Conservation (phyloP, 2,888 invertebrate genomes). For the Meganola albula region DNA sequence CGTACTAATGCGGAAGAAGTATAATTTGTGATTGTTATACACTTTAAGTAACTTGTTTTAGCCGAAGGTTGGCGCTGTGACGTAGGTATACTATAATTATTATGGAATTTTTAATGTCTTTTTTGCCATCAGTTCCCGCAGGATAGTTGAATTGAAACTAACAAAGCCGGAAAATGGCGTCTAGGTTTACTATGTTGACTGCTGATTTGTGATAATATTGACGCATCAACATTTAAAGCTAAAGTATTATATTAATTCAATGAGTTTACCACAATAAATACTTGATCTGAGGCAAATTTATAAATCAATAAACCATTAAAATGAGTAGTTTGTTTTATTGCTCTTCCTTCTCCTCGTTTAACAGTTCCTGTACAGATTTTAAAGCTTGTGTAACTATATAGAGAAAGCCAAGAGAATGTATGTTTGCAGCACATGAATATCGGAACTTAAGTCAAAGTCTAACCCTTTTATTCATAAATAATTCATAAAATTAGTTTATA, state of each 20-base stretch:
- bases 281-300: constrained; percentile 38
- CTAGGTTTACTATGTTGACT: constrained; percentile 2
- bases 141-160: neutral
- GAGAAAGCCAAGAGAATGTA: too few relatives aligned
- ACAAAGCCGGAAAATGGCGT: too few relatives aligned
- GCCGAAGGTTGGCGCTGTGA: too few relatives aligned
- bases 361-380: neutral
- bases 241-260: constrained; percentile 22
- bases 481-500: too few relatives aligned
- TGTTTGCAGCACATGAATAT: too few relatives aligned
- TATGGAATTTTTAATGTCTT: neutral
- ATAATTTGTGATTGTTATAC: too few relatives aligned
- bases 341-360: neutral
- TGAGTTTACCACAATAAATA: constrained; percentile 18
- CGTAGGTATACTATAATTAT: too few relatives aligned
- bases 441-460: too few relatives aligned
- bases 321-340: constrained; percentile 8
- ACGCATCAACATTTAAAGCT: constrained; percentile 16
- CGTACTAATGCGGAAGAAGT: too few relatives aligned
- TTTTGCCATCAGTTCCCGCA: neutral
- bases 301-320: constrained; percentile 33
- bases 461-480: too few relatives aligned
- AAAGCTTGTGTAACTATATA: too few relatives aligned
- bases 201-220: constrained; percentile 2
- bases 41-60: too few relatives aligned